These are phyloP conservation scores for Homalodisca vitripennis DNA, from an alignment of 1,140 invertebrate genomes.

Conservation along the genomic window DNA sequence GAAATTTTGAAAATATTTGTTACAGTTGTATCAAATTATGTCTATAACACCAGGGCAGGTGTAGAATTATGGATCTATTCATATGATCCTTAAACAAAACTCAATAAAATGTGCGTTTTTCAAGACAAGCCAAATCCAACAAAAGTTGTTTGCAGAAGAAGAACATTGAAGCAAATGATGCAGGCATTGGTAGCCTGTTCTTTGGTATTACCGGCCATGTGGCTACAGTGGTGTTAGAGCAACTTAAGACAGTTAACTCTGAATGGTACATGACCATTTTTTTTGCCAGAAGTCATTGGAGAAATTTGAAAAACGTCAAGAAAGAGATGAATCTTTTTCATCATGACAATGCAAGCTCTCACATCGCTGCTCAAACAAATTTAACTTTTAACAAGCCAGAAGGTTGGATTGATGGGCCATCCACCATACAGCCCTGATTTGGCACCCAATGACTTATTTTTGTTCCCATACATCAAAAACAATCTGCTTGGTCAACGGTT, in stretches of 20 bases:
- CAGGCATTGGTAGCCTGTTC: slow-evolving; percentile 34
- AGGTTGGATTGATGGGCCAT: slow-evolving; percentile 46
- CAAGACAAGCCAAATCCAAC: slow-evolving; percentile 42
- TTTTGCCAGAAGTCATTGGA: slow-evolving; percentile 38
- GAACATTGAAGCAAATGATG: slow-evolving; percentile 37
- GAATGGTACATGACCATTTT: slow-evolving; percentile 43
- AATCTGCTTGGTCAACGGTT: slow-evolving; percentile 44
- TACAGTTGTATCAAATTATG: slow-evolving; percentile 35
- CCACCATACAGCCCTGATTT: slow-evolving; percentile 51
- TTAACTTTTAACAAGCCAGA: slow-evolving; percentile 41
- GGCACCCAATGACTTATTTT: slow-evolving; percentile 48
- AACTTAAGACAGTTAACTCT: slow-evolving; percentile 37
- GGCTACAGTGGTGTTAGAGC: slow-evolving; percentile 29
- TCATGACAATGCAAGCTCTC: slow-evolving; percentile 42
- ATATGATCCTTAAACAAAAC: slow-evolving; percentile 42
- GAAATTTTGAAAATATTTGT: slow-evolving; percentile 37
- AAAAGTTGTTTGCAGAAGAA: slow-evolving; percentile 41
- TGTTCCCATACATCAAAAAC: slow-evolving; percentile 47
- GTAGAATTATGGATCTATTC: slow-evolving; percentile 41
- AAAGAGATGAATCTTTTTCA: slow-evolving; percentile 42
- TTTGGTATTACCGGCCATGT: slow-evolving; percentile 33
- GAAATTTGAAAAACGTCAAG: slow-evolving; percentile 37
- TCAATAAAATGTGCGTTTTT: slow-evolving; percentile 40
- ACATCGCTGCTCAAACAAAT: slow-evolving; percentile 36
- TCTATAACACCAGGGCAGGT: slow-evolving; percentile 38